Percentiles rank a stretch among this genome's conserved stretches.
Conservation (phyloP, 2,113 vertebrate species). For the Vulpes ferrilata region DNA sequence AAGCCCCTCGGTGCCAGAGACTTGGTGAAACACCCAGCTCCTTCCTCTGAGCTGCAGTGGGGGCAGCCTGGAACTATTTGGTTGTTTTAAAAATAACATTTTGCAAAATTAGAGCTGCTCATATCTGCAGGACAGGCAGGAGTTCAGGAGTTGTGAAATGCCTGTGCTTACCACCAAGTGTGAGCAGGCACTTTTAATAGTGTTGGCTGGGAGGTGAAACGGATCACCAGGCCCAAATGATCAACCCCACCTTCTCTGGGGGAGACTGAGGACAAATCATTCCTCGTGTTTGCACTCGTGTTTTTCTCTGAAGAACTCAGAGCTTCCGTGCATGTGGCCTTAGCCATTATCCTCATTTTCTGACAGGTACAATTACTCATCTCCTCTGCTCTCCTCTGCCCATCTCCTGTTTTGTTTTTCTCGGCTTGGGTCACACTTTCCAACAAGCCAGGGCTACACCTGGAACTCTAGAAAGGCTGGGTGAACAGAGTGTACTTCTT, state of each 20-base stretch:
- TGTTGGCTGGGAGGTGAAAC: conserved; percentile 51
- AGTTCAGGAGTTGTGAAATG: conserved; percentile 80
- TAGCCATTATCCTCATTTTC: conserved; percentile 58
- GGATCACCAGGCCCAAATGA: conserved; percentile 32
- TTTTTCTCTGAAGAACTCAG: conserved; percentile 56
- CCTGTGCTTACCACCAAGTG: conserved; percentile 74
- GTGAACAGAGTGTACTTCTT: neutral
- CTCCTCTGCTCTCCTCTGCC: neutral
- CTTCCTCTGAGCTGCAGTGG: conserved; percentile 72
- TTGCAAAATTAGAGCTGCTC: conserved; percentile 73
- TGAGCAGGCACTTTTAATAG: conserved; percentile 65
- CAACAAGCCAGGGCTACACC: conserved; percentile 22
- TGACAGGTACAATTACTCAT: conserved; percentile 74
- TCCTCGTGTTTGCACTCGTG: neutral
- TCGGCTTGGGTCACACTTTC: conserved; percentile 47
- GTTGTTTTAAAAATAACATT: conserved; percentile 84
- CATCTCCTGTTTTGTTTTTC: conserved; percentile 71
- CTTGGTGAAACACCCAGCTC: conserved; percentile 72
- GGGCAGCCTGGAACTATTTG: conserved; percentile 75
- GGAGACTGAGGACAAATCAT: conserved; percentile 45
- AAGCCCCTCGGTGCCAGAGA: conserved; percentile 76
- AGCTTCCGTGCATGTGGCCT: neutral
- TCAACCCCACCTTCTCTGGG: conserved; percentile 4
- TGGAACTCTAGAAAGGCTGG: conserved; percentile 19
- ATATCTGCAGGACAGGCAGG: conserved; percentile 65